Evolutionary conservation across 2,113 vertebrate species (phyloP), one percentile per base, ranked within the genome.

Genomic region (Muntiacus muntjak): DNA sequence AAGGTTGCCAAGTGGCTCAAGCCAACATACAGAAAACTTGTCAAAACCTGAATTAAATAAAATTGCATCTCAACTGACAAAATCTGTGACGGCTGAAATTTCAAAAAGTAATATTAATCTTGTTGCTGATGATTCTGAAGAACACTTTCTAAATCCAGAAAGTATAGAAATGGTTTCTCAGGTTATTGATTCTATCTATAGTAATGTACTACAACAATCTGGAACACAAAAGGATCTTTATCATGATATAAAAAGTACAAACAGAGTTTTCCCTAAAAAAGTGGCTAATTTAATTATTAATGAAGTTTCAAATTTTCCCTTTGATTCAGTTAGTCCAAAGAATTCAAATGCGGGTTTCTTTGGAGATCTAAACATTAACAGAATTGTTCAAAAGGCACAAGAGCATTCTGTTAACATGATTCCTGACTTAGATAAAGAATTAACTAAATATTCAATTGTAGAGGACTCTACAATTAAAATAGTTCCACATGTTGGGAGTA

Each of bases 271-370:
- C 36, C 97, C 98, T 60, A 57, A 95, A 26, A 97, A 97, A 60
- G 96, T 98, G 28, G 98, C 98, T 58, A 97, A 78, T 86, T 96
- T 98, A 43, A 98, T 98, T 62, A 33, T 98, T 52, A 78, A 93
- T 30, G 93, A 88, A 47, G 55, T 98, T 79, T 98, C 97, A 57
- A 71, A 43, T 83, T 45, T 85, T 76, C 10, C 84, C 9, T 60
- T 30, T 26, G 23, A 88, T 30, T 81, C 7, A 16, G 25, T 47
- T 57, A 54, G 3, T 9, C n/a, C 64, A 6, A 47, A 81, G 14
- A 60, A 78, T 74, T 16, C 89, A 26, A 54, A 58, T 2, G 36
- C 19, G 50, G 36, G 87, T 9, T 15, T 43, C 15, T 33, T 33
- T n/a, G 71, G 91, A 50, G 95, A 98, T 11, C 52, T 98, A 86